Evolutionary conservation across 2,888 invertebrate genomes (phyloP).

Genomic region (Chironomus riparius): DNA sequence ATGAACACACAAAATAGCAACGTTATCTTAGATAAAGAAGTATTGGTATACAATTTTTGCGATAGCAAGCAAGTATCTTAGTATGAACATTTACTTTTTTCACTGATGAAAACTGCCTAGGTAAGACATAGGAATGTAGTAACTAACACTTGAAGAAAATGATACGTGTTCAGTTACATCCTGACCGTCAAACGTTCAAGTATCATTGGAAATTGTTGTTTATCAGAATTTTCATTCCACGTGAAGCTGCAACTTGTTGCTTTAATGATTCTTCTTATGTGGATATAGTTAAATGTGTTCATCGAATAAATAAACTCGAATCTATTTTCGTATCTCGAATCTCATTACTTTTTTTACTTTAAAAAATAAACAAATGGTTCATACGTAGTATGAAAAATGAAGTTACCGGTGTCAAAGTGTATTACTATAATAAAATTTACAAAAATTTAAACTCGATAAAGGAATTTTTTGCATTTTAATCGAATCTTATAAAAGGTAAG

Average conservation of each 20-base stretch:
- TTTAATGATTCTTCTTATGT: not conserved
- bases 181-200: not conserved
- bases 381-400: not conserved
- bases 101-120: not conserved
- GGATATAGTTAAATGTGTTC: not conserved
- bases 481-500: not conserved
- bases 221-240: not conserved
- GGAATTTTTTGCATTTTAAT: not conserved
- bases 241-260: not conserved
- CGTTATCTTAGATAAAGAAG: not conserved
- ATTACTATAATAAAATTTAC: not conserved
- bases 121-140: not conserved
- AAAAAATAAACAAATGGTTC: not conserved
- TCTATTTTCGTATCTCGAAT: no score
- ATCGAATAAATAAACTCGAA: not conserved
- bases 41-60: not conserved
- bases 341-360: not conserved
- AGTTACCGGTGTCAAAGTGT: not conserved
- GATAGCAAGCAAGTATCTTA: not conserved
- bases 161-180: not conserved
- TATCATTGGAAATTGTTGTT: not conserved
- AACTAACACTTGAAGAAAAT: not conserved
- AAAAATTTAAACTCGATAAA: not conserved
- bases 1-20: not conserved
- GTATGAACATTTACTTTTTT: not conserved